Conservation (phyloP, 2,113 vertebrate genomes). For the Calyptomena viridis region DNA sequence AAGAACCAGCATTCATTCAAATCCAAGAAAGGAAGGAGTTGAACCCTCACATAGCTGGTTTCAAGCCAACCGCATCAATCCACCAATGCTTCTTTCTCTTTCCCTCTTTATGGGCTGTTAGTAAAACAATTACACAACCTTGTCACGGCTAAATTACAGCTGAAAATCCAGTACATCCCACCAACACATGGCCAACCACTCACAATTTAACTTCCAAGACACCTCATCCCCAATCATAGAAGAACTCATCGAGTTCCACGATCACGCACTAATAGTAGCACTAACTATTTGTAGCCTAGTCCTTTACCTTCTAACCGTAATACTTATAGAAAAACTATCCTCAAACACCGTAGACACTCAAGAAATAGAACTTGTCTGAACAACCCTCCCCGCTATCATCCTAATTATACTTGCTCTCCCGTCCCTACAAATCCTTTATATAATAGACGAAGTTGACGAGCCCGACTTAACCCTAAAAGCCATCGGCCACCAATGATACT, state of each 20-base stretch:
- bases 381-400: neutral
- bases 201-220: neutral
- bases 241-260: neutral
- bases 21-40: neutral
- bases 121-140: neutral
- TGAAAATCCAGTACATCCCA: neutral
- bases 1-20: neutral
- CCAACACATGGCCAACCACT: neutral
- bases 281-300: neutral
- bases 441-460: neutral
- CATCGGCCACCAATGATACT: neutral
- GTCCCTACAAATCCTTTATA: neutral
- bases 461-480: neutral
- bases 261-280: neutral
- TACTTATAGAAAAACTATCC: neutral
- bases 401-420: neutral
- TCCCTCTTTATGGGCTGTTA: neutral
- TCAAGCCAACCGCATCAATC: neutral
- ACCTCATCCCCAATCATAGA: neutral
- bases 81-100: neutral
- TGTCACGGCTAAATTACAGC: neutral
- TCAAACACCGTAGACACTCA: neutral
- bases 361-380: neutral
- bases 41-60: neutral
- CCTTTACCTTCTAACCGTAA: rapidly evolving